These are phyloP conservation scores for Tiliqua scincoides DNA, from an alignment of 2,113 vertebrate species.

Conservation along the genomic window DNA sequence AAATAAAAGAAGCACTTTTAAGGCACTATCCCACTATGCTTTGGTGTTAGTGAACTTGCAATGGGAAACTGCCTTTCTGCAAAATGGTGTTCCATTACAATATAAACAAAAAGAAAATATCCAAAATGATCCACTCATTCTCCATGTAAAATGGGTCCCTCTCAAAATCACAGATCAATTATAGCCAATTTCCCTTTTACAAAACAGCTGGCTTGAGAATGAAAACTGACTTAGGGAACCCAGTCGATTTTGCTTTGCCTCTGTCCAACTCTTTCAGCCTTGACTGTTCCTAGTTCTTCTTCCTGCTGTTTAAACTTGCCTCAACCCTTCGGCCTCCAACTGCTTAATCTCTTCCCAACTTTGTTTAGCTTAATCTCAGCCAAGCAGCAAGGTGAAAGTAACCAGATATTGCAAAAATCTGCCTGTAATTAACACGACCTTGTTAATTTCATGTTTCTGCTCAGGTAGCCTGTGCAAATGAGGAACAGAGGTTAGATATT, in stretches of 20 bases:
- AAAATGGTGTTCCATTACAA: neutral
- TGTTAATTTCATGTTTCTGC: constrained; percentile 42
- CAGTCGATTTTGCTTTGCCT: constrained; percentile 7
- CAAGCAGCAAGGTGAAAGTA: constrained; percentile 21
- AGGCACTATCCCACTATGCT: too few species aligned
- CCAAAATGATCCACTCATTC: neutral
- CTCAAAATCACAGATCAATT: neutral
- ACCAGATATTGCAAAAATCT: constrained; percentile 23
- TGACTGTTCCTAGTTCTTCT: neutral
- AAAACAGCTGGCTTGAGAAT: constrained; percentile 17
- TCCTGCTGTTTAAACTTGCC: neutral
- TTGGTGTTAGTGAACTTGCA: neutral
- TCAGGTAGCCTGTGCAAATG: constrained; percentile 31
- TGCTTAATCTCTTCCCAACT: constrained; percentile 17
- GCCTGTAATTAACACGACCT: constrained; percentile 42
- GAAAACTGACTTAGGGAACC: neutral
- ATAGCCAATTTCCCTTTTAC: neutral
- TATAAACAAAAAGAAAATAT: neutral
- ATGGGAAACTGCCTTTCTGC: neutral
- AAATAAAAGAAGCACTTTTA: too few species aligned
- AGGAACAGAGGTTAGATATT: neutral
- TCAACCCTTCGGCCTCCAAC: neutral
- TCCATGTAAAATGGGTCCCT: neutral
- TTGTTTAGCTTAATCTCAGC: constrained; percentile 32
- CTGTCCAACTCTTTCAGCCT: neutral